Evolutionary conservation across 2,888 invertebrate species (phyloP).

Genomic region (Mythimna ferrago): DNA sequence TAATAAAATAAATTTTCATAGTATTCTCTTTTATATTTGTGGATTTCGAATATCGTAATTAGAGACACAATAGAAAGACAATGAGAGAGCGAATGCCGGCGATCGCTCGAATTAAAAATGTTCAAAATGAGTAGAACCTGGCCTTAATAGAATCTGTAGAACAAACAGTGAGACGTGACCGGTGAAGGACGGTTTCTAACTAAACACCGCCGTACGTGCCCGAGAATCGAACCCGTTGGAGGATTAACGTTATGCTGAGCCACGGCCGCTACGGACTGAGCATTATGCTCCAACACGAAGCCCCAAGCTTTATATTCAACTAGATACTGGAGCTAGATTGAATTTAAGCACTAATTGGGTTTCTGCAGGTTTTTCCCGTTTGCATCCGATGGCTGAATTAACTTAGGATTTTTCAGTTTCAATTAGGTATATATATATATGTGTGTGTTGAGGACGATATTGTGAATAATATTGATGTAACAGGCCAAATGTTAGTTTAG

Average conservation of each 20-base stretch:
- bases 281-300: slow-evolving; percentile 75
- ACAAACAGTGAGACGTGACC: slow-evolving; percentile 72
- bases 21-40: no score
- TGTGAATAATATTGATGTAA: neutral
- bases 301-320: slow-evolving; percentile 47
- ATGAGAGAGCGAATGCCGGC: no score
- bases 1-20: no score
- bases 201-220: slow-evolving; percentile 72
- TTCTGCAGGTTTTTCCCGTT: slow-evolving; percentile 22
- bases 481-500: neutral
- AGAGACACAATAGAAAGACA: no score
- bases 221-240: slow-evolving; percentile 68
- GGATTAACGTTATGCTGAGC: slow-evolving; percentile 78
- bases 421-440: no score
- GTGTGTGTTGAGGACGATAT: neutral
- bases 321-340: slow-evolving; percentile 54
- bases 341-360: slow-evolving; percentile 51
- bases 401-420: slow-evolving; percentile 14
- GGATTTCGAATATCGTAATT: no score
- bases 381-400: slow-evolving; percentile 21
- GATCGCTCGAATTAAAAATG: no score
- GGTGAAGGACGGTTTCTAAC: slow-evolving; percentile 61
- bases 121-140: no score
- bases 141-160: slow-evolving; percentile 61
- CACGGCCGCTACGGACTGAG: slow-evolving; percentile 63